A percentile compares a stretch with the other conserved stretches of the same genome.
Evolutionary conservation across 2,797 vertebrate genomes (phyloP).

Genomic region (Eulemur coronatus): DNA sequence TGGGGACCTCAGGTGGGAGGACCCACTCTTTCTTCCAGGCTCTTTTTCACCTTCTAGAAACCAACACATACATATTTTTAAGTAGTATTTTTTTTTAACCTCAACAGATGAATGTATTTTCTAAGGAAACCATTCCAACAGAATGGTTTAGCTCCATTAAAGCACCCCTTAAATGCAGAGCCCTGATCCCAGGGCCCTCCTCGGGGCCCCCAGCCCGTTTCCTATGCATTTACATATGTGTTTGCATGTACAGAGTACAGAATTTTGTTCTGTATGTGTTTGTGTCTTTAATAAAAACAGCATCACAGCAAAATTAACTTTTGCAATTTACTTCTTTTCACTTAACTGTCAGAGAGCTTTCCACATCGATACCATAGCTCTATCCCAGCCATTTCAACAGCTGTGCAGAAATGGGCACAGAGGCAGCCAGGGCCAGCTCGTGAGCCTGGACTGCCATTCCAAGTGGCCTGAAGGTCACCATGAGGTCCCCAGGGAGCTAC

Average conservation of each 20-base stretch:
- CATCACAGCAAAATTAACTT: background rate
- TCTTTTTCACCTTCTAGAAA: background rate
- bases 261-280: background rate
- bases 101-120: background rate
- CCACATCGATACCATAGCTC: rapidly evolving
- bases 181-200: background rate
- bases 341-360: background rate
- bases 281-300: background rate
- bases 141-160: background rate
- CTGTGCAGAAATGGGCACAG: background rate
- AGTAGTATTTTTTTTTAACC: background rate
- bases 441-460: background rate
- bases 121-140: background rate
- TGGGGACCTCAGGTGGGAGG: background rate
- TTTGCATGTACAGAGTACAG: background rate
- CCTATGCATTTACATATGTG: background rate
- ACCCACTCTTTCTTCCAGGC: background rate
- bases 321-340: background rate
- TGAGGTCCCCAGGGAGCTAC: background rate
- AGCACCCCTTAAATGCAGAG: background rate
- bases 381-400: background rate
- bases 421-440: background rate
- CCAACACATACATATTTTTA: background rate
- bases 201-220: background rate
- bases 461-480: background rate